phyloP scores from a whole-genome alignment of 2,888 invertebrate species.

The Cecidostiba fungosa region DNA sequence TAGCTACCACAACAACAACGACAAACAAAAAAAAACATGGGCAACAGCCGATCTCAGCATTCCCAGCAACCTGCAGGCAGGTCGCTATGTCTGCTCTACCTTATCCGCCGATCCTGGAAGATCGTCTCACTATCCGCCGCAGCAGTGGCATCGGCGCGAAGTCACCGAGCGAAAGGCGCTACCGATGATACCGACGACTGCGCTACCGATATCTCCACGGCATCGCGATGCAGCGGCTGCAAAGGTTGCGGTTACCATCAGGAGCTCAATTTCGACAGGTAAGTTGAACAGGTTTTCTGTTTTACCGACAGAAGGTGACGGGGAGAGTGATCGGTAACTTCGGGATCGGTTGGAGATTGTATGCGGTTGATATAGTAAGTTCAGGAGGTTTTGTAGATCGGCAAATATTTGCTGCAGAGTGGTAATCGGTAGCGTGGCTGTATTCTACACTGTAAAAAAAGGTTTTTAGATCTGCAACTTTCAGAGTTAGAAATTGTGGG shows the following conservation, averaged over 20 bases:
- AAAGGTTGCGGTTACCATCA: conserved; percentile 75
- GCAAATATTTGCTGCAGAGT: no score
- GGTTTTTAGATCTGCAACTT: no score
- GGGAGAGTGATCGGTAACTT: background rate
- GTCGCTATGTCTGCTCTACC: conserved; percentile 84
- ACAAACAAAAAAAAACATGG: conserved; percentile 41
- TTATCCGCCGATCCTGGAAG: conserved; percentile 87
- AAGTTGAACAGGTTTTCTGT: conserved; percentile 59
- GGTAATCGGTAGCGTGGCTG: no score
- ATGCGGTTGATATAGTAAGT: background rate
- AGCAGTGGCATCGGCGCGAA: conserved; percentile 16
- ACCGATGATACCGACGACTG: conserved; percentile 71
- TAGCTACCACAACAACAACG: background rate
- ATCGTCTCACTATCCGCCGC: conserved; percentile 81
- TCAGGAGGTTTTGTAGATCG: background rate
- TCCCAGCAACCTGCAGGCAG: conserved; percentile 48
- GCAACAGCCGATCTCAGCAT: conserved; percentile 33
- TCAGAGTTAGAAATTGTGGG: no score
- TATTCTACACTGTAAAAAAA: no score
- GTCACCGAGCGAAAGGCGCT: conserved; percentile 64
- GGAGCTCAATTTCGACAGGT: conserved; percentile 77
- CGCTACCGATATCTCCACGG: conserved; percentile 73
- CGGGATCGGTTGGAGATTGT: background rate
- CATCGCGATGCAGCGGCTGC: conserved; percentile 75
- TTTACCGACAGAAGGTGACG: conserved; percentile 39